Percentiles rank a stretch among this genome's conserved stretches.
Conservation (phyloP, 1,140 invertebrate species). For the Ceratina australensis region DNA sequence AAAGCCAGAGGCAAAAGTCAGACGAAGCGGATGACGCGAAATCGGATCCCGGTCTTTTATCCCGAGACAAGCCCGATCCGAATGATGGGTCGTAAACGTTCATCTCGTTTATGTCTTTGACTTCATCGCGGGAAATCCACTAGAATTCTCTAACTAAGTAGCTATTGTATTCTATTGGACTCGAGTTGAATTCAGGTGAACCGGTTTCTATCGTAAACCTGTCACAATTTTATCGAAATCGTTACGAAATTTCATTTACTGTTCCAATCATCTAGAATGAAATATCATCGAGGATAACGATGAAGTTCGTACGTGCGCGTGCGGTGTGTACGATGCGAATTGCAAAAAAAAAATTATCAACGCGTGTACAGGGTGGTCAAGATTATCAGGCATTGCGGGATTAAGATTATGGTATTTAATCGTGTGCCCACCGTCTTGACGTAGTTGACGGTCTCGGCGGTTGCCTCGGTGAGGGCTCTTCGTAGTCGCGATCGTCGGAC, state of each 20-base stretch:
- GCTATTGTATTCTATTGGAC: not conserved
- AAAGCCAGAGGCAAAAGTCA: not conserved
- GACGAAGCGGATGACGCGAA: not conserved
- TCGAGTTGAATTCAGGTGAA: too few species aligned
- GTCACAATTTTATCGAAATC: too few species aligned
- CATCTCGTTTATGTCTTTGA: not conserved
- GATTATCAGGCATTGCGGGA: conserved; percentile 35
- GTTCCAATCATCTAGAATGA: too few species aligned
- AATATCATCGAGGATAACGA: too few species aligned
- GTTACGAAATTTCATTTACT: too few species aligned
- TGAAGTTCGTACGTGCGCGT: not conserved
- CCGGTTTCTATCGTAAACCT: too few species aligned
- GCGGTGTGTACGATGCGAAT: not conserved
- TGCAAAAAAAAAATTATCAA: not conserved
- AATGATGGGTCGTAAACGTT: not conserved
- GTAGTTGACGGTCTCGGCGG: conserved; percentile 91
- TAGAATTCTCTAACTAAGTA: not conserved
- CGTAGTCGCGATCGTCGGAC: conserved; percentile 88
- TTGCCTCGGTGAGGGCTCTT: conserved; percentile 92
- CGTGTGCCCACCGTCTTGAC: conserved; percentile 88
- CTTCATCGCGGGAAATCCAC: not conserved
- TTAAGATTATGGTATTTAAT: conserved; percentile 27
- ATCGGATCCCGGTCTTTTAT: too few species aligned
- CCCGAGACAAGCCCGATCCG: not conserved
- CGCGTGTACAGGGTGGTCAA: conserved; percentile 14